Percentiles rank a stretch among this genome's conserved stretches.
Evolutionary conservation across 2,797 vertebrate species (phyloP).

Genomic region (Lycodopsis pacificus): DNA sequence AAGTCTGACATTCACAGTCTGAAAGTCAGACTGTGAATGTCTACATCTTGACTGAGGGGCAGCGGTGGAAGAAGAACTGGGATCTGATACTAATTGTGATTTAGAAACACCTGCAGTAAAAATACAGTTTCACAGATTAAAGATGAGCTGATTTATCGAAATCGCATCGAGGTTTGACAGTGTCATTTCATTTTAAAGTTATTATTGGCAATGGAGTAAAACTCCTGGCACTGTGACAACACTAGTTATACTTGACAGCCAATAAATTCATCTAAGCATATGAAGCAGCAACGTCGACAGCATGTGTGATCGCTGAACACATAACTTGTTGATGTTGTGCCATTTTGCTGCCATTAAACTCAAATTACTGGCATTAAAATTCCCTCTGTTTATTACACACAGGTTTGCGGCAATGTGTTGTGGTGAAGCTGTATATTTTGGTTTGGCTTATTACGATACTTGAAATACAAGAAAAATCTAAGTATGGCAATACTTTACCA

Average conservation of each 20-base stretch:
- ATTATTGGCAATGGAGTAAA: not conserved
- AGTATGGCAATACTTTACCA: not conserved
- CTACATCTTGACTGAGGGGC: not conserved
- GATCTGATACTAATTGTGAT: not conserved
- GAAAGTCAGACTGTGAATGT: not conserved
- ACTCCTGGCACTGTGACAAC: slow-evolving; percentile 10
- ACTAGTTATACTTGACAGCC: slow-evolving; percentile 17
- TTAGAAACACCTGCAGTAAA: not conserved
- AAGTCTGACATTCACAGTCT: not conserved
- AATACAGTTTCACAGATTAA: not conserved
- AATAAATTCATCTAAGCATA: slow-evolving; percentile 21
- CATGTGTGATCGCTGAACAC: slow-evolving; percentile 34
- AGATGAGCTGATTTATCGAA: not conserved
- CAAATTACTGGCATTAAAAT: slow-evolving; percentile 42
- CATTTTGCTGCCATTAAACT: slow-evolving; percentile 35
- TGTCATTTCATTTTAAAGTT: slow-evolving; percentile 5
- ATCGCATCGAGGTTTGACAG: not conserved
- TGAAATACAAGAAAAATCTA: not conserved
- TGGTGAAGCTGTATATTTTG: not conserved
- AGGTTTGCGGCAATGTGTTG: not conserved
- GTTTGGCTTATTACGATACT: slow-evolving; percentile 6
- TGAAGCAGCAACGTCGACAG: slow-evolving; percentile 21
- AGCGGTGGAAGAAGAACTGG: not conserved
- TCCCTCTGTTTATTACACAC: slow-evolving; percentile 24
- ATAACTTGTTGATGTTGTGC: slow-evolving; percentile 35